These are phyloP conservation scores for Heliocidaris tuberculata DNA, from an alignment of 35 echinoderm and acorn worm genomes.

Conservation along the genomic window DNA sequence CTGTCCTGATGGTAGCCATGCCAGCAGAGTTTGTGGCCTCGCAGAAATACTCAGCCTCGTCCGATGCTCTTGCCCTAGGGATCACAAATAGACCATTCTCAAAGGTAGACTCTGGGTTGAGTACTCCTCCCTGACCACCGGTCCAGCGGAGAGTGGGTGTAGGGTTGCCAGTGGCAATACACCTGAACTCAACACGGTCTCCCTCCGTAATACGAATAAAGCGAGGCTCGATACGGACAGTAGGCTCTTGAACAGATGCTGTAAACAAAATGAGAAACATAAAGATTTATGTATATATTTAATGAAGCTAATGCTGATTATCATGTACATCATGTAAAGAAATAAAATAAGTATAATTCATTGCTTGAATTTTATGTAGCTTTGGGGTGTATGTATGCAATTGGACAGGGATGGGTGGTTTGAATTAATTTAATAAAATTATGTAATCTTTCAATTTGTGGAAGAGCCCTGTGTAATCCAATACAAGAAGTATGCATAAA, in stretches of 20 bases:
- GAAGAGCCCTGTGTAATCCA: no score
- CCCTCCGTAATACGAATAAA: slow-evolving; percentile 74
- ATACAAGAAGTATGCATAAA: no score
- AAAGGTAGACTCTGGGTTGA: slow-evolving; percentile 53
- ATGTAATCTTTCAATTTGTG: no score
- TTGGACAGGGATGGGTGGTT: no score
- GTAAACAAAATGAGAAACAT: not conserved
- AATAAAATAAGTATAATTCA: no score
- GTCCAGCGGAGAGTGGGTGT: slow-evolving; percentile 65
- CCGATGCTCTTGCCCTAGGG: slow-evolving; percentile 45
- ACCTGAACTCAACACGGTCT: slow-evolving; percentile 65
- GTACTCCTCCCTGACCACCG: slow-evolving; percentile 47
- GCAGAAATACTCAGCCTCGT: slow-evolving; percentile 90
- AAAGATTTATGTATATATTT: no score
- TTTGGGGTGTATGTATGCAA: no score
- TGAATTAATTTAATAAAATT: no score
- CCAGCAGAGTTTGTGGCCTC: slow-evolving; percentile 82
- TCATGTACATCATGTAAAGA: no score
- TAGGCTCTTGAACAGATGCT: slow-evolving; percentile 59
- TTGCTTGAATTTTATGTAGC: no score
- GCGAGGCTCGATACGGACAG: slow-evolving; percentile 70
- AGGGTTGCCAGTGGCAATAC: slow-evolving; percentile 76
- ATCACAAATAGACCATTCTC: slow-evolving; percentile 75
- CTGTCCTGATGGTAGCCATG: slow-evolving; percentile 52
- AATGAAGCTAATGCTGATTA: no score